Percentiles rank a stretch among this genome's conserved stretches.
These are phyloP conservation scores for Gobius niger DNA, from an alignment of 2,113 vertebrate species.

Conservation along the genomic window DNA sequence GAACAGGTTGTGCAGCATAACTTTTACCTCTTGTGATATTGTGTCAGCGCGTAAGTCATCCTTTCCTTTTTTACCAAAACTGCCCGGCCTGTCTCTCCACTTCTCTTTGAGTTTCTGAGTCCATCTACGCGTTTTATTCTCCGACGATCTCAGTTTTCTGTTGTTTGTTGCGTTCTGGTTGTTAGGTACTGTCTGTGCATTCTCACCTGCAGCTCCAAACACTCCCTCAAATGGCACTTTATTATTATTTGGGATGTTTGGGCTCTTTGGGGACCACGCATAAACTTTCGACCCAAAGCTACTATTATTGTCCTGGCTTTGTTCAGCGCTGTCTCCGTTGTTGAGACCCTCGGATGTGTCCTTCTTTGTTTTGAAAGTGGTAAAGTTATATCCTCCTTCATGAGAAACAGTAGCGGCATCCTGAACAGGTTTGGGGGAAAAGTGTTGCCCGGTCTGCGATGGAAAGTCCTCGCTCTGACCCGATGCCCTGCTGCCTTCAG, in stretches of 20 bases:
- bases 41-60: slow-evolving; percentile 18
- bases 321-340: slow-evolving; percentile 4
- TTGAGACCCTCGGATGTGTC: slow-evolving; percentile 7
- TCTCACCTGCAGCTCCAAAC: slow-evolving; percentile 20
- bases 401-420: slow-evolving; percentile 38
- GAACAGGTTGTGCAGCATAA: slow-evolving; percentile 43
- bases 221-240: slow-evolving; percentile 25
- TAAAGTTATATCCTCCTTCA: slow-evolving; percentile 18
- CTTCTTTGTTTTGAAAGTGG: slow-evolving; percentile 3
- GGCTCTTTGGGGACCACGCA: slow-evolving; percentile 34
- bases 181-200: slow-evolving; percentile 2
- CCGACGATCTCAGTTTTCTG: slow-evolving; percentile 43
- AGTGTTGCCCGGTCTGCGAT: slow-evolving; percentile 19
- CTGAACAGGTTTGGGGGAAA: slow-evolving; percentile 37
- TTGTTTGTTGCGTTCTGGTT: slow-evolving; percentile 27
- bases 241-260: slow-evolving; percentile 10
- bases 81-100: slow-evolving; percentile 63
- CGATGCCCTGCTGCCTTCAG: slow-evolving; percentile 16
- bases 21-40: slow-evolving; percentile 14
- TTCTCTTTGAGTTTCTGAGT: slow-evolving; percentile 72
- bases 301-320: slow-evolving; percentile 22
- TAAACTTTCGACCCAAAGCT: slow-evolving; percentile 33
- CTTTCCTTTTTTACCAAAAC: slow-evolving; percentile 42
- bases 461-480: slow-evolving; percentile 11
- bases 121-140: slow-evolving; percentile 67